Base-by-base conservation (phyloP, 1,140 invertebrate species). In the Linepithema humile region DNA sequence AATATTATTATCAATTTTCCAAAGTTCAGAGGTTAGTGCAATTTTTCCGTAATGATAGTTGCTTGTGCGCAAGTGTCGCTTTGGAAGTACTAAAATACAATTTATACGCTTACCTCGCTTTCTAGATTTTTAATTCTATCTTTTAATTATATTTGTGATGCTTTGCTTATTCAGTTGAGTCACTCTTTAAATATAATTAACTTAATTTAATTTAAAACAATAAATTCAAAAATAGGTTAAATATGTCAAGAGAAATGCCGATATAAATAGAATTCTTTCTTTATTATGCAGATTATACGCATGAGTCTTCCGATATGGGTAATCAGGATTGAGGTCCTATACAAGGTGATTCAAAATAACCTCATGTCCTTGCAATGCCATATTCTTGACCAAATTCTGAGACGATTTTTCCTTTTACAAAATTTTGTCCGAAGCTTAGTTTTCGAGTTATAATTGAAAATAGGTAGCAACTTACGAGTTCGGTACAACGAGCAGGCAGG, bases 21-120 rank as follows among this genome's bases (percentile, higher is more conserved):
- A 3, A 0, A 40, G 48, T 70, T 80, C 48, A 69, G 26, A 80
- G 64, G 75, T 80, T 35, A 80, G 50, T 80, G 32, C 2, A 62
- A 26, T 1, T 69, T 80, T 48, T 4, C 9, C 35, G 40, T 80
- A 20, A 35, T 1, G 9, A 15, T 40, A 50, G 29, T 9, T 40
- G 43, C 26, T n/a, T n/a, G n/a, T n/a, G n/a, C n/a, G n/a, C 50
- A 77, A 38, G 1, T 9, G 40, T 26, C 1, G n/a, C 40, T 65
- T 64, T 35, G 6, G 45, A 9, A 43, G 4, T 26, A 5, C n/a
- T n/a, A n/a, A n/a, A 17, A 40, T 6, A 40, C 7, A 72, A 6
- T 1, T 62, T 23, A 26, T 20, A 20, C 1, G 23, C 45, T 1
- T n/a, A 32, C 23, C n/a, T 1, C 17, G 7, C 9, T n/a, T n/a